Evolutionary conservation across 2,113 vertebrate species (phyloP), one percentile per base, ranked within the genome.

Genomic region (Neogale vison): DNA sequence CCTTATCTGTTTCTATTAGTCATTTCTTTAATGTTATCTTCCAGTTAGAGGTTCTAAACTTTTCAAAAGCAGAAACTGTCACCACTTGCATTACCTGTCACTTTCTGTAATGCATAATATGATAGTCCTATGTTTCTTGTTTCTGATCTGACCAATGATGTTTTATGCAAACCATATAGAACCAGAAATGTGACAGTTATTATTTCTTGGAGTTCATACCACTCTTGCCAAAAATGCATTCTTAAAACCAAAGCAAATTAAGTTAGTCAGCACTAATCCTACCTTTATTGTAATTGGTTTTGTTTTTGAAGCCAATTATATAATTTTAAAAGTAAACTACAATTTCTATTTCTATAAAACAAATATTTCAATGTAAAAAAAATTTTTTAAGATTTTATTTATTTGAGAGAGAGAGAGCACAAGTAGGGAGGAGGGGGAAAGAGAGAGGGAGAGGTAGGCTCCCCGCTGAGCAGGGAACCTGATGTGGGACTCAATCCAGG

Each of bases 191-290:
- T 59, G 12, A 45, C 63, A 82, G 63, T 12, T 76, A 92, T 31
- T 52, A 20, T 36, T 57, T 82, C 57, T 76, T 36, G 39, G 42
- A 85, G 42, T 93, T 90, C 94, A 50, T 20, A 79, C 10, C n/a
- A 88, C 15, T 26, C 69, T 61, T 34, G 7, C n/a, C 36, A 20
- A 89, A 96, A 82, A 87, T 24, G 42, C 6, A 74, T 76, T 83
- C 77, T 77, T 93, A 24, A 39, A 90, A 92, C 21, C 65, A 93
- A 91, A 87, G 42, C 34, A 93, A 92, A 55, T 88, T 55, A 65
- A 81, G 29, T 69, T 85, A 85, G 61, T 71, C 34, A 85, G 50
- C 3, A 93, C 67, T 74, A 21, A 72, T 50, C n/a, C 61, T 76
- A 39, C 71, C 55, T 71, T 89, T 80, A 36, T 63, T 95, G 13